A percentile compares a stretch with the other conserved stretches of the same genome.
These are phyloP conservation scores for Selenia dentaria DNA, from an alignment of 2,888 invertebrate genomes.

Conservation along the genomic window DNA sequence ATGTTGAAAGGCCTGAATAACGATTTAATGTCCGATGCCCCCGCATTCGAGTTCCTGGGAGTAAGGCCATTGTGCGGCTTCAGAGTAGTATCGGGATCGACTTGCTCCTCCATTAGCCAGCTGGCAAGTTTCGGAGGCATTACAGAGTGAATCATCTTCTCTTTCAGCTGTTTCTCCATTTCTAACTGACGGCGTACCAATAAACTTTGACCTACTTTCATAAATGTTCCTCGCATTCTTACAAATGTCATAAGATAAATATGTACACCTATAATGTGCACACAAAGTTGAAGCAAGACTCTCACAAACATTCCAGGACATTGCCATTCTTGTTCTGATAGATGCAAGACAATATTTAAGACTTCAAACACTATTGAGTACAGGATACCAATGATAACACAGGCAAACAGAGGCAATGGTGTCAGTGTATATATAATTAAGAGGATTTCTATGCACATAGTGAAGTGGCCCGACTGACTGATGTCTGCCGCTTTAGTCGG, in stretches of 20 bases:
- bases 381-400: constrained; percentile 90
- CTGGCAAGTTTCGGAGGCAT: constrained; percentile 98
- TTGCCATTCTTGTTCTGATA: constrained; percentile 78
- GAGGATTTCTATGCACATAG: constrained; percentile 93
- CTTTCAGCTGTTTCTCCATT: constrained; percentile 96
- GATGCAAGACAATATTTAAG: constrained; percentile 84
- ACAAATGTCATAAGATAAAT: constrained; percentile 97
- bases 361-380: constrained; percentile 95
- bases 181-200: constrained; percentile 95
- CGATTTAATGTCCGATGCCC: constrained; percentile 89
- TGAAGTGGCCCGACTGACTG: constrained; percentile 92
- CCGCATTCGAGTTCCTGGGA: constrained; percentile 80
- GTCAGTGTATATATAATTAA: constrained; percentile 96
- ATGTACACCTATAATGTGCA: constrained; percentile 96
- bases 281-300: constrained; percentile 93
- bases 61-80: constrained; percentile 71
- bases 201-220: constrained; percentile 97
- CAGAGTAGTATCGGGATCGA: constrained; percentile 83
- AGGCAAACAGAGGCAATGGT: constrained; percentile 95
- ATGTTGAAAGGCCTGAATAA: constrained; percentile 98
- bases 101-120: constrained; percentile 92
- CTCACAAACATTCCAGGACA: constrained; percentile 87
- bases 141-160: constrained; percentile 98
- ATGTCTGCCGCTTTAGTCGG: constrained; percentile 83
- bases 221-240: constrained; percentile 97